Base-by-base conservation (phyloP, 2,888 invertebrate species). In the Monopis laevigella region DNA sequence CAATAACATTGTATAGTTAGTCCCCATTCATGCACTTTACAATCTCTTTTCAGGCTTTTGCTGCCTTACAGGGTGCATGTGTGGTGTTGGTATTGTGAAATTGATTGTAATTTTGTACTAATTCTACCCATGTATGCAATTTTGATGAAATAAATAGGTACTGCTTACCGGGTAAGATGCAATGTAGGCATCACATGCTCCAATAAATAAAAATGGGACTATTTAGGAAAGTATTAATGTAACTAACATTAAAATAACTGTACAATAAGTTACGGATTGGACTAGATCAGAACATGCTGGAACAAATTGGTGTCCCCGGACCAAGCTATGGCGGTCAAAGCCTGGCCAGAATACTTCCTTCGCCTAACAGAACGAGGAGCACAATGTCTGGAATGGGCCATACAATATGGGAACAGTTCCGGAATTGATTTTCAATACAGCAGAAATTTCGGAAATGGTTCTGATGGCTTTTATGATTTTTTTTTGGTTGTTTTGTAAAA, bases 201-300 rank as follows among this genome's bases (percentile, higher is more conserved):
- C n/a, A n/a, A n/a, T n/a, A n/a, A n/a, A 42, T 19, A 42, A 39
- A 36, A 19, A 24, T 34, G 7, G 8, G n/a, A n/a, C n/a, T n/a
- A 11, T 8, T 7, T 16, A 14, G 3, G 34, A 34, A n/a, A 34
- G 6, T 10, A 14, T 21, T 7, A 21, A 21, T 2, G 19, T 11
- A 12, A 39, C 5, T 13, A 10, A 8, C 11, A 36, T 5, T n/a
- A 4, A 21, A 19, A n/a, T 7, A 17, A n/a, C 6, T 16, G 6
- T 34, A 26, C 26, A 39, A 27, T 26, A n/a, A 13, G 10, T 39
- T 14, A 27, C 10, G 14, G 17, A 36, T 39, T 28, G 14, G 14
- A 11, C 8, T 39, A 16, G 14, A 14, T 39, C 14, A 2, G n/a
- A 16, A 17, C 4, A 17, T 14, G 29, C 14, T 16, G 18, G 11